These are phyloP conservation scores for Hylyphantes graminicola DNA, from an alignment of 1,140 invertebrate species.

Conservation along the genomic window DNA sequence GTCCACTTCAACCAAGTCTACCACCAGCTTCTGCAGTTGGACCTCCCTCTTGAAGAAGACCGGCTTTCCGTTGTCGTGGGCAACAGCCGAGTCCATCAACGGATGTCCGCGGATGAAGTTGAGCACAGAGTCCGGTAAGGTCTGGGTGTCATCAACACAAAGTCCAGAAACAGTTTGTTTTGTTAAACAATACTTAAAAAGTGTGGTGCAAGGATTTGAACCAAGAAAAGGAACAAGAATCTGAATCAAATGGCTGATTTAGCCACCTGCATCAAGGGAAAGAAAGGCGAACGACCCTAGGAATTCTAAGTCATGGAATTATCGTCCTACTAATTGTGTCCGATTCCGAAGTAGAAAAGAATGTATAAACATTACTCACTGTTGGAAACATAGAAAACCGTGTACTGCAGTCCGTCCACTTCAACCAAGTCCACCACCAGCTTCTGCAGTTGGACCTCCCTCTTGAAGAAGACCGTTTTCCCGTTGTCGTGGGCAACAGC, in stretches of 20 bases:
- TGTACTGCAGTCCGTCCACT: slow-evolving; percentile 82
- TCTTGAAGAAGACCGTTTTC: slow-evolving; percentile 88
- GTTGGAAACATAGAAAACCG: slow-evolving; percentile 86
- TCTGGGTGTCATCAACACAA: too few species aligned
- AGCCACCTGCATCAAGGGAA: too few species aligned
- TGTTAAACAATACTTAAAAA: too few species aligned
- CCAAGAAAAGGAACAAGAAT: too few species aligned
- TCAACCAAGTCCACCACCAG: slow-evolving; percentile 86
- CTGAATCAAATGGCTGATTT: too few species aligned
- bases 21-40: slow-evolving; percentile 86
- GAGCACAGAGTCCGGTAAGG: slow-evolving; percentile 72
- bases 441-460: slow-evolving; percentile 86
- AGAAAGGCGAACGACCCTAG: too few species aligned
- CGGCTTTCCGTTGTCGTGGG: slow-evolving; percentile 86
- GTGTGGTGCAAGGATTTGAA: too few species aligned
- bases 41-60: slow-evolving; percentile 90
- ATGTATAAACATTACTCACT: too few species aligned
- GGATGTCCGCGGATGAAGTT: slow-evolving; percentile 96
- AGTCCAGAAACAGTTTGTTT: too few species aligned
- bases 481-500: slow-evolving; percentile 88
- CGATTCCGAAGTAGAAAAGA: too few species aligned
- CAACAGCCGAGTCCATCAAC: slow-evolving; percentile 92
- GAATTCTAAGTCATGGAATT: too few species aligned
- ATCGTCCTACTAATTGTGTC: too few species aligned
- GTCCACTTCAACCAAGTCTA: slow-evolving; percentile 81